Evolutionary conservation across 2,888 invertebrate species (phyloP), one percentile per base, ranked within the genome.

Genomic region (Isoperla grammatica): DNA sequence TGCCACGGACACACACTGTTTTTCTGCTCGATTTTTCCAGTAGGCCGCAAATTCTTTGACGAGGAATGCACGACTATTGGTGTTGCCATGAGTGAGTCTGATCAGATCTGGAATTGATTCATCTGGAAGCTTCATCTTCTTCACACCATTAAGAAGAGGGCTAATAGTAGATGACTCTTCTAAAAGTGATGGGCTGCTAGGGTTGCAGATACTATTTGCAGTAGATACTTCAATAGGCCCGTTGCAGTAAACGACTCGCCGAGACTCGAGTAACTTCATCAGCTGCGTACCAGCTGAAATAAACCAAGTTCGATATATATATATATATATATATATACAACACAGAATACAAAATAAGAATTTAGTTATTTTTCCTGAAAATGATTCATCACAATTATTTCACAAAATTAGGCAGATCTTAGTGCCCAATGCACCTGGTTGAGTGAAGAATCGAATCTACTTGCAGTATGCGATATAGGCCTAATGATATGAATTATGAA

Each of bases 61-160:
- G 8, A 88, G 73, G 64, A 81, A 80, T 29, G 71, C 74, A 40
- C 79, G 79, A 0, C 80, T 78, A 63, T 81, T 77, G 0, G 73
- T 71, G 70, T 86, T 88, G 1, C 86, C 86, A 70, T 89, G 87
- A 1, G 88, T 69, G 0, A 87, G 72, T 48, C 80, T 79, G 46
- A 87, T 80, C 62, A 89, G 75, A 63, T 82, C 79, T 2, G 83
- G 81, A 64, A 87, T 73, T 45, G 83, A 80, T 63, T 58, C 13
- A 29, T 56, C 57, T 9, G 60, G 62, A 17, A 62, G 57, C 46
- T 60, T 62, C 13, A 37, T 48, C 19, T 42, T 57, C 37, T 60
- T 62, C 2, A 17, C 29, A 5, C 50, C 19, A 2, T n/a, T 19
- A 17, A 46, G 37, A 8, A 22, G 20, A 13, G 61, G 56, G 37